Percentiles rank a stretch among this genome's conserved stretches.
These are phyloP conservation scores for Aspiorhynchus laticeps DNA, from an alignment of 2,113 vertebrate species.

Conservation along the genomic window DNA sequence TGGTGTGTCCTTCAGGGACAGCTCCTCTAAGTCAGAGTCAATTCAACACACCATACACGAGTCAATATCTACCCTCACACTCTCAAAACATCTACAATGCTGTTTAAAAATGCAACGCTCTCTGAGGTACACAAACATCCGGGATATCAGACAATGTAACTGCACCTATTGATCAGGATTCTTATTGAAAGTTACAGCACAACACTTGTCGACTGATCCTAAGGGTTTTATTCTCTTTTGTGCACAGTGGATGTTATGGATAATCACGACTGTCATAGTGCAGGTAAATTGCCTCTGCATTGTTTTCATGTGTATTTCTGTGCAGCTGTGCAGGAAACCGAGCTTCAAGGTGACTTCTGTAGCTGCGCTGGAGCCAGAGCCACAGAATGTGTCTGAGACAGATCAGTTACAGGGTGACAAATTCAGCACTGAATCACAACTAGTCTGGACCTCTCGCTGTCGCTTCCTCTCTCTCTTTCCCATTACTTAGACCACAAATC, in stretches of 20 bases:
- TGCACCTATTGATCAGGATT: slow-evolving; percentile 9
- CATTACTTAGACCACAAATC: slow-evolving; percentile 1
- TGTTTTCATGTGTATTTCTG: background rate
- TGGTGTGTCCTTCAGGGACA: slow-evolving; percentile 51
- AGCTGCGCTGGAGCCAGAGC: slow-evolving; percentile 9
- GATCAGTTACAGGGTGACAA: slow-evolving; percentile 43
- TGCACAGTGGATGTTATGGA: background rate
- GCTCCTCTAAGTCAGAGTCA: slow-evolving; percentile 31
- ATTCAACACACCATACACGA: slow-evolving; percentile 5
- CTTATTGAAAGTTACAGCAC: background rate
- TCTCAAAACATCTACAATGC: slow-evolving; percentile 8
- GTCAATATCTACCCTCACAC: slow-evolving; percentile 27
- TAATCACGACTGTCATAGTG: slow-evolving; percentile 3
- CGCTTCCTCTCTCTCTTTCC: background rate
- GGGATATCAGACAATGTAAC: background rate
- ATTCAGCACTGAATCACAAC: slow-evolving; percentile 9
- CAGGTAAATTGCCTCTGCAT: slow-evolving; percentile 7
- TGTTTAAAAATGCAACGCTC: slow-evolving; percentile 34
- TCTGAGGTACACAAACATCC: background rate
- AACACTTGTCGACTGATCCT: background rate
- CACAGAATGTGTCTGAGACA: slow-evolving; percentile 38
- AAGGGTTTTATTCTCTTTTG: background rate
- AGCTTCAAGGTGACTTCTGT: slow-evolving; percentile 57
- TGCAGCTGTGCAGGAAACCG: slow-evolving; percentile 5
- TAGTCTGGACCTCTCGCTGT: slow-evolving; percentile 4